phyloP scores from a whole-genome alignment of 2,888 invertebrate species.

The Rosalia funebris region DNA sequence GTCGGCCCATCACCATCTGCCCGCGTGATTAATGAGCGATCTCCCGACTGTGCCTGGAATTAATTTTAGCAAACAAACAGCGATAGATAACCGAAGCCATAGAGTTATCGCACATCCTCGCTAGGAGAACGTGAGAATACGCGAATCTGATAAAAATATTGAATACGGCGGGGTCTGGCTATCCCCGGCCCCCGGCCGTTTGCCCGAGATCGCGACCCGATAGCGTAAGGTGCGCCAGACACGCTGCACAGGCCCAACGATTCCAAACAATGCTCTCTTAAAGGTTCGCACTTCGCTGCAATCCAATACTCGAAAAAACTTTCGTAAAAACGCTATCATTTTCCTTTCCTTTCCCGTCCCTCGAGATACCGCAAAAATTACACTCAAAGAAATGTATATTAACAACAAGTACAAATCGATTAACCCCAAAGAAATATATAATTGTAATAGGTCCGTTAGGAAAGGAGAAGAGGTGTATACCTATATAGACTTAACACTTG shows the following conservation, averaged over 20 bases:
- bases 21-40: slow-evolving; percentile 61
- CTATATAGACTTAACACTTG: too few relatives aligned
- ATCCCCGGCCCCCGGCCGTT: slow-evolving; percentile 54
- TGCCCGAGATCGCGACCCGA: slow-evolving; percentile 56
- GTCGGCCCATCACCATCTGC: slow-evolving; percentile 48
- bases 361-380: too few relatives aligned
- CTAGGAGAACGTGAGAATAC: slow-evolving; percentile 63
- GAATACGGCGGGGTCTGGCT: slow-evolving; percentile 47
- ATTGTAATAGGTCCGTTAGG: too few relatives aligned
- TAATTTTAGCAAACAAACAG: slow-evolving; percentile 63
- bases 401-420: too few relatives aligned
- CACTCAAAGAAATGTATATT: too few relatives aligned
- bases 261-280: slow-evolving; percentile 43
- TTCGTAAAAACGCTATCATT: too few relatives aligned
- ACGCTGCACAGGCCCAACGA: slow-evolving; percentile 44
- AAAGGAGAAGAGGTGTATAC: too few relatives aligned
- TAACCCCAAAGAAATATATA: too few relatives aligned
- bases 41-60: slow-evolving; percentile 59
- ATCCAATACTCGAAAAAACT: slow-evolving; percentile 8
- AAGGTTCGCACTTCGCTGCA: slow-evolving; percentile 9
- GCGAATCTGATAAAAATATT: slow-evolving; percentile 64
- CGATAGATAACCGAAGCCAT: slow-evolving; percentile 58
- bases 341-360: too few relatives aligned
- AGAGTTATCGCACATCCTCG: slow-evolving; percentile 57
- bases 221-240: slow-evolving; percentile 58